Conservation (phyloP, 2,888 invertebrate species). For the Hydrotaea diabolus region DNA sequence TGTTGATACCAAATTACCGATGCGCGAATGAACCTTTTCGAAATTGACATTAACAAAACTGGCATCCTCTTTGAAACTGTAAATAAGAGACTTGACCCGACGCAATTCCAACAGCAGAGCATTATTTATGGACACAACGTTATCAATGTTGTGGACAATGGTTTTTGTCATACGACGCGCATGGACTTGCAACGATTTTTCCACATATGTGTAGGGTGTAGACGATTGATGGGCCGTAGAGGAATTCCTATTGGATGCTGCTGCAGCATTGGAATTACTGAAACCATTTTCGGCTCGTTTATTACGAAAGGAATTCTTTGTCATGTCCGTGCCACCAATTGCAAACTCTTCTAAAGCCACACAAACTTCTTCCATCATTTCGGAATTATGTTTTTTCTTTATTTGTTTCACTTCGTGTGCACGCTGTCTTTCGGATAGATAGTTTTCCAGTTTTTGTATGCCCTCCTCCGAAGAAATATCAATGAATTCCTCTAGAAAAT, state of each 20-base stretch:
- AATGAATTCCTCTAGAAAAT: slow-evolving; percentile 90
- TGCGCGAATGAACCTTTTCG: slow-evolving; percentile 84
- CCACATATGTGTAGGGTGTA: slow-evolving; percentile 83
- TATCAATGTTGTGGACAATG: slow-evolving; percentile 83
- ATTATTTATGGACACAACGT: slow-evolving; percentile 83
- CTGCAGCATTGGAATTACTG: slow-evolving; percentile 21
- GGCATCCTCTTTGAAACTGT: slow-evolving; percentile 86
- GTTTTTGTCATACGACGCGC: slow-evolving; percentile 87
- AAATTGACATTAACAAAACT: slow-evolving; percentile 85
- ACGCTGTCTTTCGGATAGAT: slow-evolving; percentile 81
- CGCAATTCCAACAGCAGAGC: slow-evolving; percentile 86
- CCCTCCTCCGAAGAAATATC: slow-evolving; percentile 90
- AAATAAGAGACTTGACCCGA: slow-evolving; percentile 86
- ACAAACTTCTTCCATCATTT: slow-evolving; percentile 71
- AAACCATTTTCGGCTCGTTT: slow-evolving; percentile 48
- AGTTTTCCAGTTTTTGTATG: slow-evolving; percentile 87
- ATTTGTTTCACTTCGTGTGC: slow-evolving; percentile 59
- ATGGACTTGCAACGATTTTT: slow-evolving; percentile 85
- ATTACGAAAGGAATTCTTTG: slow-evolving; percentile 41
- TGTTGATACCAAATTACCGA: slow-evolving; percentile 84
- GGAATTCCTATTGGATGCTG: slow-evolving; percentile 55
- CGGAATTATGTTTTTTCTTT: slow-evolving; percentile 60
- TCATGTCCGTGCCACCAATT: slow-evolving; percentile 30
- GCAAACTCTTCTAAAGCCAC: slow-evolving; percentile 69
- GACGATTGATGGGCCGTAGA: slow-evolving; percentile 72